phyloP scores from a whole-genome alignment of 37 sponge, comb jelly and placozoan genomes.

The Ianthella basta region DNA sequence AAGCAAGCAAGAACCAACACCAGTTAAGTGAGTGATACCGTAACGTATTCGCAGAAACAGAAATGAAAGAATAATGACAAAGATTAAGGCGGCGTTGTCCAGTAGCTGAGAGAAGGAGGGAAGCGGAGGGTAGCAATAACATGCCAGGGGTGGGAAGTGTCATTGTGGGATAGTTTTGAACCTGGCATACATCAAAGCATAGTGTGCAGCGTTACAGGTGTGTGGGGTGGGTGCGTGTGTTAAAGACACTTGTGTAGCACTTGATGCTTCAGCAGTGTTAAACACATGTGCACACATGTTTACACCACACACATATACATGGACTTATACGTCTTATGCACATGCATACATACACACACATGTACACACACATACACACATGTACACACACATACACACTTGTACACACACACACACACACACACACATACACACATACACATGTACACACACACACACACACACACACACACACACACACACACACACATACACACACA shows the following conservation, averaged over 20 bases:
- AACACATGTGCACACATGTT: no score
- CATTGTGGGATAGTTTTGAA: not conserved
- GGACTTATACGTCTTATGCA: no score
- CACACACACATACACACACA: not conserved
- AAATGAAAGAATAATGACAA: conserved; percentile 77
- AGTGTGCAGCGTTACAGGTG: not conserved
- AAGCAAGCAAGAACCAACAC: conserved; percentile 68
- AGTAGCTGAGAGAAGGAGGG: conserved; percentile 59
- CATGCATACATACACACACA: no score
- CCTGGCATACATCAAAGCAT: not conserved
- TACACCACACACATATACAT: no score
- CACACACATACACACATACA: not conserved
- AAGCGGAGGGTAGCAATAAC: not conserved
- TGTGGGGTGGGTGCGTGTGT: no score
- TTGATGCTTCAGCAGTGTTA: no score
- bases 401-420: no score
- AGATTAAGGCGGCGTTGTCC: conserved; percentile 71
- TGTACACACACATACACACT: no score
- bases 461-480: not conserved
- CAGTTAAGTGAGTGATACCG: conserved; percentile 71
- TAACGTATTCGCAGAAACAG: conserved; percentile 79
- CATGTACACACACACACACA: not conserved
- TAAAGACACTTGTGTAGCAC: no score
- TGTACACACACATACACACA: no score
- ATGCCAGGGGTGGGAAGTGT: not conserved